These are phyloP conservation scores for Picus viridis DNA, from an alignment of 2,797 vertebrate genomes.

Conservation along the genomic window DNA sequence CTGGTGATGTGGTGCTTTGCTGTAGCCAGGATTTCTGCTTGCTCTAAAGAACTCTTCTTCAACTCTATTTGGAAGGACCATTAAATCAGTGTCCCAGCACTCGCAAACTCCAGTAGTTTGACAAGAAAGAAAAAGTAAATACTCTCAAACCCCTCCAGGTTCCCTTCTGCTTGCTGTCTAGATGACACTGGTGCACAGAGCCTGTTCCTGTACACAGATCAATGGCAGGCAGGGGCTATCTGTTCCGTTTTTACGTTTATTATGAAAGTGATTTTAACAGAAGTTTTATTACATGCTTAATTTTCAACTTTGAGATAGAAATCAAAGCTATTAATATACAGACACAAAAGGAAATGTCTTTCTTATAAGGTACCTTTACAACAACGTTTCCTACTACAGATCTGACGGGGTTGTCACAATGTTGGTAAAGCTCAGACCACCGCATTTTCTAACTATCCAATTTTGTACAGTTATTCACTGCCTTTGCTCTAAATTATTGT, in stretches of 20 bases:
- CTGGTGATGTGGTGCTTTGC: neutral
- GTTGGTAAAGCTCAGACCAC: constrained; percentile 55
- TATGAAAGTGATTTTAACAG: constrained; percentile 72
- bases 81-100: neutral
- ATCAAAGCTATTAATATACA: constrained; percentile 72
- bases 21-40: neutral
- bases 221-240: neutral
- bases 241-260: constrained; percentile 70
- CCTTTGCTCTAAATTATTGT: constrained; percentile 45
- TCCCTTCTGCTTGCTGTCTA: neutral
- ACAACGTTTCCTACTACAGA: constrained; percentile 61
- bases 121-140: neutral
- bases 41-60: neutral
- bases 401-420: constrained; percentile 61
- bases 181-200: neutral
- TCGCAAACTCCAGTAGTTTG: neutral
- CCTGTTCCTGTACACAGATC: neutral
- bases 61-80: neutral
- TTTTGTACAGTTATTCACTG: constrained; percentile 69
- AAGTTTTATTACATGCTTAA: constrained; percentile 72
- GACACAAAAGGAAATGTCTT: constrained; percentile 56
- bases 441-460: constrained; percentile 65
- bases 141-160: neutral
- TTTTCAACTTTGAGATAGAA: constrained; percentile 67
- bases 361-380: constrained; percentile 71